Conservation (phyloP, 1,140 invertebrate species). For the Nephila pilipes region DNA sequence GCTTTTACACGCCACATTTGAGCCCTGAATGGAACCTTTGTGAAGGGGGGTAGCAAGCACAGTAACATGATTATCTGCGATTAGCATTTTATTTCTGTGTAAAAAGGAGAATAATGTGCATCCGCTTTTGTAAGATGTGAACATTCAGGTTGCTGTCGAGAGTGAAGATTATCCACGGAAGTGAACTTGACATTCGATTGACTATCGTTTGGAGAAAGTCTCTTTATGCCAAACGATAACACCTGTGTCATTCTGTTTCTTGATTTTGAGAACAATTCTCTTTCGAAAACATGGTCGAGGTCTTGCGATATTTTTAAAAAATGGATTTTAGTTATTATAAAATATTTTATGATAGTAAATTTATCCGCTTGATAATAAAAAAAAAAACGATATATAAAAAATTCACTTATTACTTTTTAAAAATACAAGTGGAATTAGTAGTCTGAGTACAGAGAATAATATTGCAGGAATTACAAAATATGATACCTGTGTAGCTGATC, state of each 20-base stretch:
- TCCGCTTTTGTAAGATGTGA: slow-evolving; percentile 8
- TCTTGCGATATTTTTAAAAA: no score
- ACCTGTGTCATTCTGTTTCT: background rate
- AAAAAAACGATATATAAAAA: no score
- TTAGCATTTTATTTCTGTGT: slow-evolving; percentile 48
- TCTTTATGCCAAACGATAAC: background rate
- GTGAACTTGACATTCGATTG: background rate
- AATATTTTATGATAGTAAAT: no score
- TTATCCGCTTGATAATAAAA: no score
- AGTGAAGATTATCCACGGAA: background rate
- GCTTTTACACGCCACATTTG: slow-evolving; percentile 9
- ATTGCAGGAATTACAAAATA: no score
- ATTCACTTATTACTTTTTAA: no score
- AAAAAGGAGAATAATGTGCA: slow-evolving; percentile 33
- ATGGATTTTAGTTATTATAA: no score
- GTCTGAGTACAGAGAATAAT: no score
- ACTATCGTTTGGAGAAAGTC: background rate
- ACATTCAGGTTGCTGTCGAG: slow-evolving; percentile 20
- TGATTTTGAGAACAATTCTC: background rate
- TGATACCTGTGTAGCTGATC: no score
- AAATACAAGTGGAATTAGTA: no score
- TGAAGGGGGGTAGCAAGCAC: background rate
- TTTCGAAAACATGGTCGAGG: no score
- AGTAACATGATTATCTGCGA: slow-evolving; percentile 58
- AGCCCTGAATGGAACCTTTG: background rate